phyloP scores from a whole-genome alignment of 2,797 vertebrate species.

The Meda fulgida region DNA sequence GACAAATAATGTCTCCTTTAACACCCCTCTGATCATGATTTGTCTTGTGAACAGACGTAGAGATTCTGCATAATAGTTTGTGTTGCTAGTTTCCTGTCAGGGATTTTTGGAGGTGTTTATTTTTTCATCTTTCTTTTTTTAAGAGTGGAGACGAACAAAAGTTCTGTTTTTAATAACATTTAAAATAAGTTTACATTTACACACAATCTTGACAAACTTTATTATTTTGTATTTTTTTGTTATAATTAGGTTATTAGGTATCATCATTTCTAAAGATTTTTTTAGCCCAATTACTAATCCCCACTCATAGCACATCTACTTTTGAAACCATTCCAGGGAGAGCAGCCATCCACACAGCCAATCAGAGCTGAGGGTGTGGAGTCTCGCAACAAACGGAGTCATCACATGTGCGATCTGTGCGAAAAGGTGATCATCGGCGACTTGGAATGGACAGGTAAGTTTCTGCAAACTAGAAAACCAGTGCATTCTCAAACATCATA shows the following conservation, averaged over 20 bases:
- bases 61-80: not conserved
- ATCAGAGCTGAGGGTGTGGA: constrained; percentile 72
- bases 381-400: constrained; percentile 82
- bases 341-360: constrained; percentile 75
- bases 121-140: not conserved
- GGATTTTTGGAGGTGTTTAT: not conserved
- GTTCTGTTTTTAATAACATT: not conserved
- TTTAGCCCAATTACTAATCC: too few relatives aligned
- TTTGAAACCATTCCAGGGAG: constrained; percentile 72
- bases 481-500: not conserved
- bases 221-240: not conserved
- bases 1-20: not conserved
- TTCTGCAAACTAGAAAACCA: not conserved
- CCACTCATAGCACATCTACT: not conserved
- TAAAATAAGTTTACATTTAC: not conserved
- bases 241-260: too few relatives aligned
- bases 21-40: not conserved
- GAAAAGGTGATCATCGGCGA: constrained; percentile 91
- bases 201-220: not conserved
- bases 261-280: not conserved
- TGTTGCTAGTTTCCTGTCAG: constrained; percentile 2
- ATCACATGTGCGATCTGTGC: constrained; percentile 84
- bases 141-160: not conserved
- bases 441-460: constrained; percentile 91
- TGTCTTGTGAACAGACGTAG: not conserved